phyloP scores from a whole-genome alignment of 1,140 invertebrate species.

The Drosophila pandora region DNA sequence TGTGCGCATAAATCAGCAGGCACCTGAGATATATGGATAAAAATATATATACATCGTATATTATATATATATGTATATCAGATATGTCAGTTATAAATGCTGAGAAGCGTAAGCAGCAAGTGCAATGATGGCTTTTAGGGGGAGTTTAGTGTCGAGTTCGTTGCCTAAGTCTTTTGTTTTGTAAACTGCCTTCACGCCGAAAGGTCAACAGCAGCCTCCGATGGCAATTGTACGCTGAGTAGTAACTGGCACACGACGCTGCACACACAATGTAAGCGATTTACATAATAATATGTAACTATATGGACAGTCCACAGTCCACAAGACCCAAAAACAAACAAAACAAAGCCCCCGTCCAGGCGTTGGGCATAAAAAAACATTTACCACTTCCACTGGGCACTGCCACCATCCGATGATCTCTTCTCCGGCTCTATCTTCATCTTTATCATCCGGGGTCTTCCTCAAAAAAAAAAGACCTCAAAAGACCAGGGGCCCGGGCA shows the following conservation, averaged over 20 bases:
- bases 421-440: slow-evolving; percentile 43
- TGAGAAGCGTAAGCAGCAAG: slow-evolving; percentile 46
- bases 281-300: slow-evolving; percentile 78
- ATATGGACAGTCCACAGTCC: slow-evolving; percentile 41
- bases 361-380: slow-evolving; percentile 50
- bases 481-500: slow-evolving; percentile 58
- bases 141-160: slow-evolving; percentile 67
- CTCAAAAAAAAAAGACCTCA: slow-evolving; percentile 16
- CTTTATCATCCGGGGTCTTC: slow-evolving; percentile 37
- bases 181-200: slow-evolving; percentile 43
- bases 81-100: slow-evolving; percentile 15
- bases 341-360: slow-evolving; percentile 25
- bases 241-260: slow-evolving; percentile 70
- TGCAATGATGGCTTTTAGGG: slow-evolving; percentile 47
- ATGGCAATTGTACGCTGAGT: slow-evolving; percentile 37
- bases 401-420: slow-evolving; percentile 26
- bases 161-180: slow-evolving; percentile 81
- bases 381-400: slow-evolving; percentile 69
- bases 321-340: slow-evolving; percentile 36
- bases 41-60: slow-evolving; percentile 11
- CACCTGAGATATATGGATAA: slow-evolving; percentile 39
- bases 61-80: not conserved
- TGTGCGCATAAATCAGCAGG: slow-evolving; percentile 31
- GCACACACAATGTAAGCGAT: slow-evolving; percentile 74
- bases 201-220: slow-evolving; percentile 75